Conservation (phyloP, 2,888 invertebrate species). For the Caenorhabditis sp. region DNA sequence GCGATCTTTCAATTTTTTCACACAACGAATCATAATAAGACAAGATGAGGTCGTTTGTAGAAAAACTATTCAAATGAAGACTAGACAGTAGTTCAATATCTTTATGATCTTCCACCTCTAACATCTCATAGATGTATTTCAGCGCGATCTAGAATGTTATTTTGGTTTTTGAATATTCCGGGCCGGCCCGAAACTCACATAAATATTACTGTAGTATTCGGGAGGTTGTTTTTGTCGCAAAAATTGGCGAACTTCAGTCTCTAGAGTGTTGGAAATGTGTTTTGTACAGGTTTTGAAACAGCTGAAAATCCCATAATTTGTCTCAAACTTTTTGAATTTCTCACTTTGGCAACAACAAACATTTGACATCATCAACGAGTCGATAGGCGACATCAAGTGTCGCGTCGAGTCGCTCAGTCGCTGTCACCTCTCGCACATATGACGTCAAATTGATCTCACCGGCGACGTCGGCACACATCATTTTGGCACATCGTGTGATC, state of each 20-base stretch:
- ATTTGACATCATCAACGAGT: constrained; percentile 34
- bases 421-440: constrained; percentile 40
- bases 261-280: constrained; percentile 19
- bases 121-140: constrained; percentile 37
- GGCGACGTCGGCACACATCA: constrained; percentile 25
- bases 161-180: not conserved
- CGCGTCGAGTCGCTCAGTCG: constrained; percentile 36
- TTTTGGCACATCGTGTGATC: constrained; percentile 15
- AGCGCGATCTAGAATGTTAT: constrained; percentile 19
- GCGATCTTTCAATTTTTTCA: constrained; percentile 23
- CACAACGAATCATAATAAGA: constrained; percentile 44
- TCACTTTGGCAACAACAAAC: constrained; percentile 39
- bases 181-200: constrained; percentile 20
- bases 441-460: constrained; percentile 23
- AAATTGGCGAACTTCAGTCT: constrained; percentile 27
- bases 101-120: constrained; percentile 32
- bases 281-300: constrained; percentile 33
- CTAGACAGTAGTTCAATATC: constrained; percentile 26
- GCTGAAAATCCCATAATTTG: no score
- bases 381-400: constrained; percentile 38
- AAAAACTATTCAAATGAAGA: constrained; percentile 43
- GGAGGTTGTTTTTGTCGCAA: constrained; percentile 34
- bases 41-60: constrained; percentile 44
- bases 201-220: constrained; percentile 48
- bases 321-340: no score